A percentile compares a stretch with the other conserved stretches of the same genome.
Evolutionary conservation across 2,797 vertebrate species (phyloP).

Genomic region (Anomalospiza imberbis): DNA sequence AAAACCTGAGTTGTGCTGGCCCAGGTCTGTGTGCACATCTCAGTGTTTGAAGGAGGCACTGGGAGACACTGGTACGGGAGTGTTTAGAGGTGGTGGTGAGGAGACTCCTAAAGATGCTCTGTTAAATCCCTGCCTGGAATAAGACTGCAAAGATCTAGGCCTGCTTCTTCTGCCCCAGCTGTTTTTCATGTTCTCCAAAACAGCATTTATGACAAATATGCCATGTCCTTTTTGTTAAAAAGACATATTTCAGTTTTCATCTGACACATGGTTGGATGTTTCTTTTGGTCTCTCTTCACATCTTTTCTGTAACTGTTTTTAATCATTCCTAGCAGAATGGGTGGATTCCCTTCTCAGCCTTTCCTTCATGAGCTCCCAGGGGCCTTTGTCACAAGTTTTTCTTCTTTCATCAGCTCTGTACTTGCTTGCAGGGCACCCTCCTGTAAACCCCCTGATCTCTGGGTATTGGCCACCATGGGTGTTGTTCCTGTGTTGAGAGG

Average conservation of each 20-base stretch:
- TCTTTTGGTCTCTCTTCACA: neutral
- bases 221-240: neutral
- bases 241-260: neutral
- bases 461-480: accelerated
- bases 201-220: neutral
- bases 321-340: neutral
- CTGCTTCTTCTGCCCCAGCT: neutral
- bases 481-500: neutral
- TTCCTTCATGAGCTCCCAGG: neutral
- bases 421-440: neutral
- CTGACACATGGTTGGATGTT: neutral
- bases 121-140: neutral
- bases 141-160: neutral
- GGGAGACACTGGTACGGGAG: neutral
- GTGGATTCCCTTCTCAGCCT: neutral
- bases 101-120: neutral
- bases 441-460: accelerated
- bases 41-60: neutral
- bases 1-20: neutral
- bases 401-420: neutral
- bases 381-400: neutral
- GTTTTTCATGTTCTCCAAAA: neutral
- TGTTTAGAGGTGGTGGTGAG: neutral
- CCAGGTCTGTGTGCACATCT: neutral
- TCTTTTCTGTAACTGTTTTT: neutral